phyloP scores from a whole-genome alignment of 2,888 invertebrate species.

The Priocnemis perturbator region DNA sequence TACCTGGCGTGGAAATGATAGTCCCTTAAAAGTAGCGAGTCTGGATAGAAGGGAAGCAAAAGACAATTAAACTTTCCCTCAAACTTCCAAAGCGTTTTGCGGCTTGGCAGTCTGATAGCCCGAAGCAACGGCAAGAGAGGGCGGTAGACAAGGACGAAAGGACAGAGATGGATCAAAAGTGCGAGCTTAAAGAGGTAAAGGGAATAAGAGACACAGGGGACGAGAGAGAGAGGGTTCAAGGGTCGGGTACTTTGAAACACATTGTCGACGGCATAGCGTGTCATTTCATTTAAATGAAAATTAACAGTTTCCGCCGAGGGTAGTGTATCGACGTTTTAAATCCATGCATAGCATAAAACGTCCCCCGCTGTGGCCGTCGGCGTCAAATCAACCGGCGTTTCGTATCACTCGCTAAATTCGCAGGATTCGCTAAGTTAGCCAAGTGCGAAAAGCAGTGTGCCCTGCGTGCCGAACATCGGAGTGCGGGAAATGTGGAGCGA shows the following conservation, averaged over 20 bases:
- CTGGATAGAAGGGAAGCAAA: constrained; percentile 53
- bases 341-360: neutral
- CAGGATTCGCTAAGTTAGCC: too few species aligned
- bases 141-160: constrained; percentile 10
- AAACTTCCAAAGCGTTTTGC: constrained; percentile 57
- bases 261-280: constrained; percentile 26
- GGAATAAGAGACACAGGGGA: neutral
- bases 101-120: constrained; percentile 33
- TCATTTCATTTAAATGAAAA: constrained; percentile 61
- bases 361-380: too few species aligned
- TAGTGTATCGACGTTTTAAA: neutral
- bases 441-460: too few species aligned
- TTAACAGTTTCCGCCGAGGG: constrained; percentile 34
- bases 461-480: constrained; percentile 4
- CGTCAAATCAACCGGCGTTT: too few species aligned
- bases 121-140: constrained; percentile 21
- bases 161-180: constrained; percentile 27
- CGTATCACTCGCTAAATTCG: too few species aligned
- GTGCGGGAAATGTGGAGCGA: constrained; percentile 45
- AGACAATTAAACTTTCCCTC: constrained; percentile 63
- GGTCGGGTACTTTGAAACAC: constrained; percentile 5
- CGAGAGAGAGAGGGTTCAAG: constrained; percentile 10
- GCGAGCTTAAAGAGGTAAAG: constrained; percentile 6
- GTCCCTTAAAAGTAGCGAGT: constrained; percentile 32
- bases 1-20: neutral